These are phyloP conservation scores for Nesidiocoris tenuis DNA, from an alignment of 2,888 invertebrate genomes.

Conservation along the genomic window DNA sequence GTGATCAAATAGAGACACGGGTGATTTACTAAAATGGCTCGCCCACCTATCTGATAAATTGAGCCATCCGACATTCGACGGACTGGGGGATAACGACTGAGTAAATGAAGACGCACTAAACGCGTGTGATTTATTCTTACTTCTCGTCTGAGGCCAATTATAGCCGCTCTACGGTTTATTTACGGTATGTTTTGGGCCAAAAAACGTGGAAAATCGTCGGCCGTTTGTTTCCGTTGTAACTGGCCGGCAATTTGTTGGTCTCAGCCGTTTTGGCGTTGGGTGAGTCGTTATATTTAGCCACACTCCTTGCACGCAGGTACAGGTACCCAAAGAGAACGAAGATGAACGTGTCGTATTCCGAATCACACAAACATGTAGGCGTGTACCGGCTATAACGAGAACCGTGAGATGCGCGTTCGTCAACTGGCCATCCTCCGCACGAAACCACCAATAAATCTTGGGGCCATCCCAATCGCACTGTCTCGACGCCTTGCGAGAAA, in stretches of 20 bases:
- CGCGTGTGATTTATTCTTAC: not conserved
- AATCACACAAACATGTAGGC: not conserved
- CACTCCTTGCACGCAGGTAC: not conserved
- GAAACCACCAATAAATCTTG: too few species aligned
- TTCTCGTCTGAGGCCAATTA: not conserved
- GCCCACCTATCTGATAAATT: too few species aligned
- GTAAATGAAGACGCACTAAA: not conserved
- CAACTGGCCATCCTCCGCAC: too few species aligned
- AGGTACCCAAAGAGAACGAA: too few species aligned
- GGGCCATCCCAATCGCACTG: not conserved
- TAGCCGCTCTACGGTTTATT: not conserved
- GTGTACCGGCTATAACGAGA: not conserved
- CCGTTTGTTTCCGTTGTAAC: not conserved
- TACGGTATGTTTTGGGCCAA: not conserved
- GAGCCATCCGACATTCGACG: too few species aligned
- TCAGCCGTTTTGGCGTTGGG: not conserved
- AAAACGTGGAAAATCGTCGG: not conserved
- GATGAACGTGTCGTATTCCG: not conserved
- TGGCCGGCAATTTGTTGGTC: not conserved
- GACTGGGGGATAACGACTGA: too few species aligned
- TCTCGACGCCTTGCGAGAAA: not conserved
- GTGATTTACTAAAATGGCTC: too few species aligned
- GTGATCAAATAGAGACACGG: too few species aligned
- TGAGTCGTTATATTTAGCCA: not conserved
- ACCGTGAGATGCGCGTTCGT: not conserved